A percentile compares a stretch with the other conserved stretches of the same genome.
Conservation (phyloP, 2,113 vertebrate species). For the Gambusia holbrooki region DNA sequence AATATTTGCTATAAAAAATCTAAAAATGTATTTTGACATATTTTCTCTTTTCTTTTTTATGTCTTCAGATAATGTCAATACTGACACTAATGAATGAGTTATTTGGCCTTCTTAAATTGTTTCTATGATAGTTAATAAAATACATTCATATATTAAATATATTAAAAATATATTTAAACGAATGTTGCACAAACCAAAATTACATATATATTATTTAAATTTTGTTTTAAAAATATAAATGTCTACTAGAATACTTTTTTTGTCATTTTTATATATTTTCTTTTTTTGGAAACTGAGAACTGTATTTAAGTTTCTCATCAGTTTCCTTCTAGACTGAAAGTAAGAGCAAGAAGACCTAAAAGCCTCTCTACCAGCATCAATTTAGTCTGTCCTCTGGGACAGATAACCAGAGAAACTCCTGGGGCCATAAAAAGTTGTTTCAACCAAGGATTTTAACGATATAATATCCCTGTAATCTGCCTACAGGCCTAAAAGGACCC, state of each 20-base stretch:
- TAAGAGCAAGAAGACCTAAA: conserved; percentile 1
- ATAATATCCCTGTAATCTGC: conserved; percentile 39
- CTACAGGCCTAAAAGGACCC: conserved; percentile 30
- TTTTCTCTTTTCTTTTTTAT: not conserved
- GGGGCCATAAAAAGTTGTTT: conserved; percentile 44
- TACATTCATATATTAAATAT: not conserved
- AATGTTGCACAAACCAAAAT: not conserved
- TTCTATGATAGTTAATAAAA: too few species aligned
- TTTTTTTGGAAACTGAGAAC: not conserved
- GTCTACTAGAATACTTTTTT: not conserved
- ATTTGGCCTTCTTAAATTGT: not conserved
- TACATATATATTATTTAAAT: not conserved
- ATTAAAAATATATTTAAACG: not conserved
- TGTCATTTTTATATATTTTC: too few species aligned
- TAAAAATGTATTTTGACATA: not conserved
- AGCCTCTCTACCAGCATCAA: conserved; percentile 30
- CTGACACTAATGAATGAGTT: not conserved
- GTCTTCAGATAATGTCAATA: not conserved
- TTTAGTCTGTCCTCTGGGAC: conserved; percentile 20
- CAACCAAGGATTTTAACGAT: conserved; percentile 25
- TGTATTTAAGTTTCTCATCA: not conserved
- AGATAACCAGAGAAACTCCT: conserved; percentile 37
- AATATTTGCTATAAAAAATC: not conserved
- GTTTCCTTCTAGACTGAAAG: not conserved
- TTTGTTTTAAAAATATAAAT: not conserved